phyloP scores from a whole-genome alignment of 2,797 vertebrate genomes.

The Novumbra hubbsi region DNA sequence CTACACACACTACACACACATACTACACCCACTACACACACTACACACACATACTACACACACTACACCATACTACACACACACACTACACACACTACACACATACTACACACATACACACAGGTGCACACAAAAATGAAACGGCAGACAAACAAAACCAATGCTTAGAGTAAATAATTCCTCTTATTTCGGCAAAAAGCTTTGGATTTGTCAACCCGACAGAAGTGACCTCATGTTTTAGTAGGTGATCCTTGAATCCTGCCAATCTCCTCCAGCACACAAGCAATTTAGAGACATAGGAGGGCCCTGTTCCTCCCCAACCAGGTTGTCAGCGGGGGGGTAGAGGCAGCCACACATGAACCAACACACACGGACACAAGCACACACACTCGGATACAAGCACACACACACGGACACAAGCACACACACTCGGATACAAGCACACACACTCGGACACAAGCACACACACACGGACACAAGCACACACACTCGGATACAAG shows the following conservation, averaged over 20 bases:
- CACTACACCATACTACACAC: too few species aligned
- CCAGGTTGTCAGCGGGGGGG: background rate
- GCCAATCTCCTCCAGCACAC: background rate
- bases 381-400: slow-evolving; percentile 11
- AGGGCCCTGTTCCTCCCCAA: background rate
- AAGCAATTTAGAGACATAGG: background rate
- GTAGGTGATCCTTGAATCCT: background rate
- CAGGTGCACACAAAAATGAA: slow-evolving; percentile 24
- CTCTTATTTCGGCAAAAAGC: background rate
- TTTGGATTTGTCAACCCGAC: background rate
- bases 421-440: background rate
- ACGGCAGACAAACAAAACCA: slow-evolving; percentile 12
- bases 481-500: background rate
- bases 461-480: background rate
- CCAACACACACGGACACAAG: background rate
- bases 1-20: too few species aligned
- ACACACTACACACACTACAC: background rate
- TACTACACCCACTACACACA: too few species aligned
- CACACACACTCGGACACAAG: slow-evolving; percentile 21
- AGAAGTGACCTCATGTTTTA: background rate
- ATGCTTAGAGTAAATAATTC: background rate
- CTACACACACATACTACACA: too few species aligned
- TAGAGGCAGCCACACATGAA: too few species aligned
- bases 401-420: background rate
- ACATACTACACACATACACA: slow-evolving; percentile 6